Evolutionary conservation across 2,797 vertebrate species (phyloP).

Genomic region (Synanceia verrucosa): DNA sequence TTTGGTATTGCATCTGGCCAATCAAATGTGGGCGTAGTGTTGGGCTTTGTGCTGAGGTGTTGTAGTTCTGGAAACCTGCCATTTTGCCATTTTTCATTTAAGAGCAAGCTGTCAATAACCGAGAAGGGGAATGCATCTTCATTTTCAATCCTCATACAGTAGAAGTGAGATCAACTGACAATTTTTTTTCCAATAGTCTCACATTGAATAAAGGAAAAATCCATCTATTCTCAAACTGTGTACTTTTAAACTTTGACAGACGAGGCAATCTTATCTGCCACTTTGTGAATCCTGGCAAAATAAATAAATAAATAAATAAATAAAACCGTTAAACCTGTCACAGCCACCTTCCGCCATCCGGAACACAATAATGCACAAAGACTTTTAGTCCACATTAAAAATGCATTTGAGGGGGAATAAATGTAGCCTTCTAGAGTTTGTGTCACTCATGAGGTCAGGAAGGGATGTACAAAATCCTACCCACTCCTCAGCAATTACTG

Average conservation of each 20-base stretch:
- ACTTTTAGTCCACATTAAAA: constrained; percentile 83
- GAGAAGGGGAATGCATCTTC: constrained; percentile 53
- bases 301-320: constrained; percentile 52
- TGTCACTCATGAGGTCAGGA: constrained; percentile 83
- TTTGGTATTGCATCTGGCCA: constrained; percentile 50
- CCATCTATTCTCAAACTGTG: constrained; percentile 66
- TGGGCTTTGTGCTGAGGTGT: constrained; percentile 39
- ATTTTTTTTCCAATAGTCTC: constrained; percentile 41
- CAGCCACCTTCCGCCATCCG: constrained; percentile 60
- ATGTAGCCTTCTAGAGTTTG: constrained; percentile 83
- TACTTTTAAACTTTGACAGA: constrained; percentile 69
- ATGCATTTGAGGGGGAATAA: constrained; percentile 80
- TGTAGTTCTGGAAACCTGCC: constrained; percentile 46
- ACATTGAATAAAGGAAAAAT: constrained; percentile 68
- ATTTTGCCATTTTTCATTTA: constrained; percentile 55
- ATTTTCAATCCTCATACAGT: constrained; percentile 27
- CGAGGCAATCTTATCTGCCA: constrained; percentile 73
- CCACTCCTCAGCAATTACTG: constrained; percentile 82
- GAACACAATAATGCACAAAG: constrained; percentile 78
- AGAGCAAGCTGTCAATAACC: constrained; percentile 56
- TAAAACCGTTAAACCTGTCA: constrained; percentile 78
- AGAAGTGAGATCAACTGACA: constrained; percentile 48
- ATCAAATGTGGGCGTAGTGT: constrained; percentile 42
- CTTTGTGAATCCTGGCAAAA: constrained; percentile 68
- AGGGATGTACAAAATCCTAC: constrained; percentile 81